These are phyloP conservation scores for Megathymus violae DNA, from an alignment of 1,140 invertebrate species.

Conservation along the genomic window DNA sequence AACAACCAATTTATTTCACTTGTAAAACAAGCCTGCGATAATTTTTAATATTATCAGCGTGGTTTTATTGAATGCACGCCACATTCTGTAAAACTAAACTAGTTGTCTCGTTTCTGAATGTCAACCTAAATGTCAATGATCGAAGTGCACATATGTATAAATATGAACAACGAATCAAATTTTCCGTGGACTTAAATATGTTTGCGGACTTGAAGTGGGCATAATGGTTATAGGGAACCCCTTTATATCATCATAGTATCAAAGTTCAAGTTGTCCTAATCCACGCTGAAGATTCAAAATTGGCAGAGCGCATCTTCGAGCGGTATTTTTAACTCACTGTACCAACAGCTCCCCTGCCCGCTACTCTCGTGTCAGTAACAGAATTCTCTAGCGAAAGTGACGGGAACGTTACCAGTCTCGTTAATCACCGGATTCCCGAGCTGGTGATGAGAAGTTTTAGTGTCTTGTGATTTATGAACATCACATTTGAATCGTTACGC, in stretches of 20 bases:
- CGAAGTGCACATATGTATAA: constrained; percentile 37
- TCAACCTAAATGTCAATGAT: constrained; percentile 48
- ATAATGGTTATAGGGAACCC: constrained; percentile 43
- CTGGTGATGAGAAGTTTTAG: constrained; percentile 2
- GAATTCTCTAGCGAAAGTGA: constrained; percentile 75
- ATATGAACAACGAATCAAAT: constrained; percentile 7
- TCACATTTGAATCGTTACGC: constrained; percentile 11
- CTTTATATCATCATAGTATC: constrained; percentile 63
- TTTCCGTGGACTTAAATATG: not conserved
- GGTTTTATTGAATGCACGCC: not conserved
- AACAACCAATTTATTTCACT: not conserved
- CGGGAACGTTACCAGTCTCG: constrained; percentile 41
- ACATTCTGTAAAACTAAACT: constrained; percentile 16
- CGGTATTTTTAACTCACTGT: constrained; percentile 83
- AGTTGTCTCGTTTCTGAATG: constrained; percentile 38
- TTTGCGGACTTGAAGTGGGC: constrained; percentile 10
- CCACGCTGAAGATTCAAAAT: constrained; percentile 58
- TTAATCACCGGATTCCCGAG: constrained; percentile 20
- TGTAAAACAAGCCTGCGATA: constrained; percentile 3
- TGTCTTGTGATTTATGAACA: constrained; percentile 32
- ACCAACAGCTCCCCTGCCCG: constrained; percentile 69
- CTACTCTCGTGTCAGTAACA: constrained; percentile 69
- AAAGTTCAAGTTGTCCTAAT: constrained; percentile 75
- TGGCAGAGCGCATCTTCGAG: constrained; percentile 81
- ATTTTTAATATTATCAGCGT: not conserved